Percentiles rank a stretch among this genome's conserved stretches.
phyloP scores from a whole-genome alignment of 2,888 invertebrate genomes.

The Drosophila prostipennis region DNA sequence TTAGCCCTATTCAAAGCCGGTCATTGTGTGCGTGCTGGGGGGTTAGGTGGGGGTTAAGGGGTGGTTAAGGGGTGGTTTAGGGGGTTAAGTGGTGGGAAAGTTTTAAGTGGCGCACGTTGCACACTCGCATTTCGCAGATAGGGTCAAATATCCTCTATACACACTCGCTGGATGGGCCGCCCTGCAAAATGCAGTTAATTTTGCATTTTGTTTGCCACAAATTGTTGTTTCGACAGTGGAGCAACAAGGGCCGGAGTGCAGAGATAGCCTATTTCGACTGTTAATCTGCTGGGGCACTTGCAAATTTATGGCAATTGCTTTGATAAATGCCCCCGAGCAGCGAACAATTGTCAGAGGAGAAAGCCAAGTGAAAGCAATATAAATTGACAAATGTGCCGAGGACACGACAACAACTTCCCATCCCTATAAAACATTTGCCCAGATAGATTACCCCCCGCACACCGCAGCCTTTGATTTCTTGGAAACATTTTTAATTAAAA shows the following conservation, averaged over 20 bases:
- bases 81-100: constrained; percentile 32
- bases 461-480: constrained; percentile 20
- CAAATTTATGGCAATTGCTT: constrained; percentile 67
- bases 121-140: constrained; percentile 44
- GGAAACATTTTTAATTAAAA: constrained; percentile 66
- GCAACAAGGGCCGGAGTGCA: constrained; percentile 1
- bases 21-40: constrained; percentile 16
- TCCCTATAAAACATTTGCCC: not conserved
- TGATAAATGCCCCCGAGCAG: constrained; percentile 51
- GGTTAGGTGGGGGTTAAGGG: not conserved
- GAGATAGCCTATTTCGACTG: constrained; percentile 51
- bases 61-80: not conserved
- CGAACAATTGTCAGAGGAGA: constrained; percentile 25
- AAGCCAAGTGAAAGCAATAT: constrained; percentile 46
- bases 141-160: constrained; percentile 44
- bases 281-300: constrained; percentile 67
- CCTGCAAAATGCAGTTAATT: constrained; percentile 56
- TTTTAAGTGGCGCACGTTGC: constrained; percentile 55
- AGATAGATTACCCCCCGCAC: constrained; percentile 16
- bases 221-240: constrained; percentile 27
- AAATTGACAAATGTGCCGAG: constrained; percentile 55
- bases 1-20: constrained; percentile 54
- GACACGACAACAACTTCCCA: constrained; percentile 31
- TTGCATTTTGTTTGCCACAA: constrained; percentile 64
- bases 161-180: constrained; percentile 11